phyloP scores from a whole-genome alignment of 2,797 vertebrate genomes.

The Chelmon rostratus region DNA sequence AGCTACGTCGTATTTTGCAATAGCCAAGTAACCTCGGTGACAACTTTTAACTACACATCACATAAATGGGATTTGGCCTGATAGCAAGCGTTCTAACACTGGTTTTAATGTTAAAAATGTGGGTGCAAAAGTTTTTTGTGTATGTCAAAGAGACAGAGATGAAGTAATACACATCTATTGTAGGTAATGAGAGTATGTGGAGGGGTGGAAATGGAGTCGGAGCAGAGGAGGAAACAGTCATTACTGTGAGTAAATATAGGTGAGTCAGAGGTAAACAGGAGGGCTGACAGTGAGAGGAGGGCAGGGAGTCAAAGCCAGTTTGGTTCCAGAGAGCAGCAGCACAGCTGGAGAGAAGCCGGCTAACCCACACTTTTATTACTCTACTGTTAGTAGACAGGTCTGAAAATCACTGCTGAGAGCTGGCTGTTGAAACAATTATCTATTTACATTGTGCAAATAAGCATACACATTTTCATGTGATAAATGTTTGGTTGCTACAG shows the following conservation, averaged over 20 bases:
- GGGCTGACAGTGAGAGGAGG: constrained; percentile 17
- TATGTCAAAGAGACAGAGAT: constrained; percentile 4
- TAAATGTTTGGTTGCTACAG: neutral
- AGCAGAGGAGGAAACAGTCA: constrained; percentile 7
- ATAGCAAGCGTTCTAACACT: neutral
- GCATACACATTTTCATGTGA: too few relatives aligned
- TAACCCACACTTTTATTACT: neutral
- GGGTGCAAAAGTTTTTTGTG: neutral
- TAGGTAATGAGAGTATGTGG: neutral
- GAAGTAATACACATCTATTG: neutral
- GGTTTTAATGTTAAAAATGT: neutral
- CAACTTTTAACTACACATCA: constrained; percentile 2
- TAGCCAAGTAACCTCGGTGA: neutral
- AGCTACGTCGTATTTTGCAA: too few relatives aligned
- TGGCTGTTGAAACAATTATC: neutral
- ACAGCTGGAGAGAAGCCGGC: constrained; percentile 26
- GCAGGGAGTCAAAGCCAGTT: constrained; percentile 29
- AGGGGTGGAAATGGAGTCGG: constrained; percentile 14
- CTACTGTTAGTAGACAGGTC: constrained; percentile 1
- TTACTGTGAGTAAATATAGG: constrained; percentile 20
- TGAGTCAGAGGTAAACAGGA: constrained; percentile 18
- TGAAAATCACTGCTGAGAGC: neutral
- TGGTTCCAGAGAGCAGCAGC: constrained; percentile 18
- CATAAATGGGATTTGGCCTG: neutral
- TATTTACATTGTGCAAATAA: neutral